A percentile compares a stretch with the other conserved stretches of the same genome.
These are phyloP conservation scores for Etheostoma nigrum DNA, from an alignment of 2,797 vertebrate species.

Conservation along the genomic window DNA sequence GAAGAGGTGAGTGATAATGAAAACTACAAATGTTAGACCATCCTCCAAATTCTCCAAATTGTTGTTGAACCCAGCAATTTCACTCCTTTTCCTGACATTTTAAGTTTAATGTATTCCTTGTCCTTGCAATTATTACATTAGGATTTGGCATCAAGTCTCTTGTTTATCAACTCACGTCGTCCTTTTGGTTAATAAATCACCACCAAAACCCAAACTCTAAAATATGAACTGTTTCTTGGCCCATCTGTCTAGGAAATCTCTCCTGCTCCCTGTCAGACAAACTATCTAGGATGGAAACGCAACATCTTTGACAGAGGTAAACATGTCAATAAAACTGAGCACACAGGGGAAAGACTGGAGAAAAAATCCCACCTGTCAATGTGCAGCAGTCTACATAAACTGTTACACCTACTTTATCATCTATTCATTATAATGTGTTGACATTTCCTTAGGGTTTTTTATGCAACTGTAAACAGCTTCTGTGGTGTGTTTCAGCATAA, in stretches of 20 bases:
- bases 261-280: conserved; percentile 53
- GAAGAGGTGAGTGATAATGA: conserved; percentile 16
- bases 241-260: conserved; percentile 20
- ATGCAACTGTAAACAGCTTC: conserved; percentile 32
- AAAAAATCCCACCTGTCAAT: conserved; percentile 36
- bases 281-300: conserved; percentile 40
- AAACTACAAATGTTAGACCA: not conserved
- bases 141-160: conserved; percentile 6
- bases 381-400: conserved; percentile 30
- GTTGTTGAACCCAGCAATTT: conserved; percentile 1
- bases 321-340: conserved; percentile 69
- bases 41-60: conserved; percentile 17
- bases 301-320: conserved; percentile 59
- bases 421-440: conserved; percentile 37
- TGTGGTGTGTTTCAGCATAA: conserved; percentile 45
- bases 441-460: conserved; percentile 42
- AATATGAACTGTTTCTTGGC: conserved; percentile 25
- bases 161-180: not conserved
- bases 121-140: not conserved
- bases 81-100: not conserved
- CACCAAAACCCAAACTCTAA: conserved; percentile 20
- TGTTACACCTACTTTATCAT: conserved; percentile 49
- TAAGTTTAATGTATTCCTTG: not conserved
- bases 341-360: conserved; percentile 28
- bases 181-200: conserved; percentile 7